These are phyloP conservation scores for Trissolcus brochymenae DNA, from an alignment of 2,888 invertebrate species.

Conservation along the genomic window DNA sequence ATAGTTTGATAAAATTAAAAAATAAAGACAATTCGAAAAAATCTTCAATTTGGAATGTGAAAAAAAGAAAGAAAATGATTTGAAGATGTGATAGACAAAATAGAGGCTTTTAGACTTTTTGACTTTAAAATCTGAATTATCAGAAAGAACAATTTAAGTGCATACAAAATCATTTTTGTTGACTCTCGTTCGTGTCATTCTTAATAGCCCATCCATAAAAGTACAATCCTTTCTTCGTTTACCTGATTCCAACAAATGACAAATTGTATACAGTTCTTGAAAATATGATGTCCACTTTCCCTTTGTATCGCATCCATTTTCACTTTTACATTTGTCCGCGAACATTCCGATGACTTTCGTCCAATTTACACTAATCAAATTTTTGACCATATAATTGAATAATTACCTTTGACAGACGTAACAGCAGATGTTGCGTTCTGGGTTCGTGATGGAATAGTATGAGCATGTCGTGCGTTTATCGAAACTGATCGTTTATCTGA, in stretches of 20 bases:
- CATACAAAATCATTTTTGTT: slow-evolving; percentile 1
- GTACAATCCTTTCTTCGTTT: slow-evolving; percentile 27
- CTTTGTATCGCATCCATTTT: not conserved
- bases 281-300: slow-evolving; percentile 7
- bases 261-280: not conserved
- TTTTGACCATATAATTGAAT: not conserved
- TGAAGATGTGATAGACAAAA: not conserved
- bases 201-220: slow-evolving; percentile 12
- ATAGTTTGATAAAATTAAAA: too few relatives aligned
- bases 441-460: slow-evolving; percentile 13
- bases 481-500: slow-evolving; percentile 36
- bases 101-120: slow-evolving; percentile 5
- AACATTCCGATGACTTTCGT: slow-evolving; percentile 2
- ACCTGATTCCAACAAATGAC: slow-evolving; percentile 9
- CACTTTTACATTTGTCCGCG: slow-evolving; percentile 1
- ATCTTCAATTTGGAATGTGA: too few relatives aligned
- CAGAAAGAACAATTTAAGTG: slow-evolving; percentile 2
- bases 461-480: slow-evolving; percentile 26
- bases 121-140: slow-evolving; percentile 12
- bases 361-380: not conserved
- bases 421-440: slow-evolving; percentile 24
- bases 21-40: too few relatives aligned
- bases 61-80: too few relatives aligned
- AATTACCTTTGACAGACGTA: slow-evolving; percentile 35
- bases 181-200: not conserved